Evolutionary conservation across 2,113 vertebrate genomes (phyloP).

Genomic region (Dinomys branickii): DNA sequence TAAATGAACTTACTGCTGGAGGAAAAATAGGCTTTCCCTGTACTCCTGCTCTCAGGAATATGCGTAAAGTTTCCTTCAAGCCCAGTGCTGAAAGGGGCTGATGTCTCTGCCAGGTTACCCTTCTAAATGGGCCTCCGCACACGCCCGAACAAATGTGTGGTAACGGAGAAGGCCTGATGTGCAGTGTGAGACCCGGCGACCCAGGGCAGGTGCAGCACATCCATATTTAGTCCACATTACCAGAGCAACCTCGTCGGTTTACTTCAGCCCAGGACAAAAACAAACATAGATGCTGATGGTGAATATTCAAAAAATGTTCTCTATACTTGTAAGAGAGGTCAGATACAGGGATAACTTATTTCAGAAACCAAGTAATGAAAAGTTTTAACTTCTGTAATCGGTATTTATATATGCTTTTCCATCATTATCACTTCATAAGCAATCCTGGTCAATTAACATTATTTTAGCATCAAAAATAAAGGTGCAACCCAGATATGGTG

Average conservation of each 20-base stretch:
- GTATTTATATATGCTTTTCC: neutral
- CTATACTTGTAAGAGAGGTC: neutral
- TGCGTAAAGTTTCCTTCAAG: conserved; percentile 49
- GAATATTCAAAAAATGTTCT: conserved; percentile 68
- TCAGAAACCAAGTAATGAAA: conserved; percentile 61
- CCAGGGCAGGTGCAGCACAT: conserved; percentile 18
- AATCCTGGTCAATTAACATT: conserved; percentile 59
- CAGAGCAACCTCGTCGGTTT: conserved; percentile 63
- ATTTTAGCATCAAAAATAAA: conserved; percentile 55
- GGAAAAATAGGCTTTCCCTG: neutral
- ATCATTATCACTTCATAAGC: neutral
- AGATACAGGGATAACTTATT: conserved; percentile 58
- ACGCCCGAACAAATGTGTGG: conserved; percentile 9
- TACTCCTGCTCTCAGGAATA: conserved; percentile 43
- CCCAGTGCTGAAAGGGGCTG: neutral
- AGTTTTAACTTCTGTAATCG: conserved; percentile 44
- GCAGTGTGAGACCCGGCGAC: neutral
- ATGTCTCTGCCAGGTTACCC: conserved; percentile 41
- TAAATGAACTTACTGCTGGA: conserved; percentile 49
- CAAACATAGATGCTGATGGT: conserved; percentile 69
- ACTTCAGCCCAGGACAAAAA: conserved; percentile 63
- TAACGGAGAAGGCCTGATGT: neutral
- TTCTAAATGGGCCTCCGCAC: conserved; percentile 49
- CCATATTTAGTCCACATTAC: conserved; percentile 61
- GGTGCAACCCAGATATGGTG: neutral